Percentiles rank a stretch among this genome's conserved stretches.
Conservation (phyloP, 2,888 invertebrate genomes). For the Mechanitis messenoides region DNA sequence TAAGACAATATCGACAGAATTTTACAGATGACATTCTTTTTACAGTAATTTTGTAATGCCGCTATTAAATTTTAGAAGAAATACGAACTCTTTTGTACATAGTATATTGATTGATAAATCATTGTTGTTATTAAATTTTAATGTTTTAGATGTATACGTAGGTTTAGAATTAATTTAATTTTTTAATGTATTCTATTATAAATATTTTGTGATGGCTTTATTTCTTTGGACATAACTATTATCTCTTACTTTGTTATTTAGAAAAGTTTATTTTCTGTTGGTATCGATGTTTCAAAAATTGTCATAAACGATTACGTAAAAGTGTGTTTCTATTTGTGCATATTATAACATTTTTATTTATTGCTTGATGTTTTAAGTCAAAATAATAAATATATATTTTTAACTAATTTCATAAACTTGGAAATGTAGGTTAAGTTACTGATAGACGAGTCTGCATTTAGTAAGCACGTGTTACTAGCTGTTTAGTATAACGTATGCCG, state of each 20-base stretch:
- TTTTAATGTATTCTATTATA: constrained; percentile 46
- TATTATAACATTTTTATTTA: constrained; percentile 1
- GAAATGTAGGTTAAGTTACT: constrained; percentile 58
- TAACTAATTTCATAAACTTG: constrained; percentile 12
- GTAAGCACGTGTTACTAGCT: constrained; percentile 41
- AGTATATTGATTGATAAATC: constrained; percentile 50
- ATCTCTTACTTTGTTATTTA: constrained; percentile 34
- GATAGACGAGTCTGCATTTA: constrained; percentile 66
- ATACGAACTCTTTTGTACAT: constrained; percentile 53
- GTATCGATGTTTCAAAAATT: constrained; percentile 26
- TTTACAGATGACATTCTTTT: constrained; percentile 45
- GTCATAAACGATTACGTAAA: constrained; percentile 14
- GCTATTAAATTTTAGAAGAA: constrained; percentile 30
- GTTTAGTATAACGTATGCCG: constrained; percentile 46
- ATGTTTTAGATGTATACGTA: constrained; percentile 56
- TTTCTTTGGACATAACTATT: constrained; percentile 44
- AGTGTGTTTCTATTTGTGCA: constrained; percentile 11
- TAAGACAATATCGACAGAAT: constrained; percentile 61
- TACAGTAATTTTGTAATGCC: constrained; percentile 49
- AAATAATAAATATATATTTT: neutral
- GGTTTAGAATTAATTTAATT: constrained; percentile 41
- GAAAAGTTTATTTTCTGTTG: constrained; percentile 35
- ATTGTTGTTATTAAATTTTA: constrained; percentile 66
- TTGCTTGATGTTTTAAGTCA: neutral
- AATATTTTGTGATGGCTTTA: constrained; percentile 41